Percentiles rank a stretch among this genome's conserved stretches.
phyloP scores from a whole-genome alignment of 2,113 vertebrate genomes.

The Ictalurus punctatus region DNA sequence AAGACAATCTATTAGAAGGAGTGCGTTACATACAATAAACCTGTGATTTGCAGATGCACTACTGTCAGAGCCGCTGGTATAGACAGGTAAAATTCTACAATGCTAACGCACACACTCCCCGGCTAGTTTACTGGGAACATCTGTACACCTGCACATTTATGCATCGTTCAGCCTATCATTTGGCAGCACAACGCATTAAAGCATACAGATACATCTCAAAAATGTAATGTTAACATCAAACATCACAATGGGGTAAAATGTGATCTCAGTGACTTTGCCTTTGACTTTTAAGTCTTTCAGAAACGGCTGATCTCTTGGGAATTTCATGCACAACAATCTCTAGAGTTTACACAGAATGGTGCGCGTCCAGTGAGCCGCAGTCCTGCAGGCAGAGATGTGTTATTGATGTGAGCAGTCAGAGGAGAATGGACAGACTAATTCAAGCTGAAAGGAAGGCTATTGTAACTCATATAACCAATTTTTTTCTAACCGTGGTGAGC shows the following conservation, averaged over 20 bases:
- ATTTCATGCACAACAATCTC: background rate
- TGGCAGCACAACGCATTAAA: background rate
- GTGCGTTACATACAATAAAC: too few relatives aligned
- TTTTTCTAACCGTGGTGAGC: background rate
- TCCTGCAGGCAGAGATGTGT: background rate
- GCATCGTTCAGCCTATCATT: background rate
- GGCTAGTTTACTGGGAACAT: background rate
- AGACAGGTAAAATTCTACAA: background rate
- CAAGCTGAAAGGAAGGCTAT: background rate
- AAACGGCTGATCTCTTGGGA: background rate
- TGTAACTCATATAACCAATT: background rate
- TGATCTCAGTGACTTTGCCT: background rate
- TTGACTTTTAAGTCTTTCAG: background rate
- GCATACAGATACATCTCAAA: background rate
- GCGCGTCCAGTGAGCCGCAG: background rate
- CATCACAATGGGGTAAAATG: background rate
- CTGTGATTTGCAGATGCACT: too few relatives aligned
- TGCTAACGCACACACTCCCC: too few relatives aligned
- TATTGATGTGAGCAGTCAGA: background rate
- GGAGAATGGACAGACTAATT: background rate
- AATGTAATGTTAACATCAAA: background rate
- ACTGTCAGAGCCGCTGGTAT: too few relatives aligned
- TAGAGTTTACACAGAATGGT: background rate
- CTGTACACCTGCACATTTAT: background rate
- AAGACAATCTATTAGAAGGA: too few relatives aligned